Base-by-base conservation (phyloP, 2,888 invertebrate species). In the Gymnocheta viridis region DNA sequence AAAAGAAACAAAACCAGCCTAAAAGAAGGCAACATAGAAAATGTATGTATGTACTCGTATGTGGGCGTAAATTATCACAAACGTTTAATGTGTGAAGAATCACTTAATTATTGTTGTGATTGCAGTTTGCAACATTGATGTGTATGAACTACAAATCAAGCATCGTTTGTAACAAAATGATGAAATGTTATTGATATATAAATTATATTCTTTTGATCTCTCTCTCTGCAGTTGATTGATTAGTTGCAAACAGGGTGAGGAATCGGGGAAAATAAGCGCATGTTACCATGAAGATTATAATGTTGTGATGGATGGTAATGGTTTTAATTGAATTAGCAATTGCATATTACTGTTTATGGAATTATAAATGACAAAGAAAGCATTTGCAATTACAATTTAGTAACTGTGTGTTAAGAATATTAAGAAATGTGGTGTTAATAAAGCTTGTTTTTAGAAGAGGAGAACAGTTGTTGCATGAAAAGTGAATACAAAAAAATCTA, bases 201-300 rank as follows among this genome's bases (percentile, higher is more conserved):
- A 81, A 69, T 62, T 78, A 56, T 66, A 77, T 56, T 62, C 80
- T 49, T 73, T 84, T 84, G 81, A 84, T 56, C 80, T 78, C 41
- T n/a, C n/a, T n/a, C n/a, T n/a, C n/a, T n/a, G n/a, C 47, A n/a
- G 29, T 56, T 84, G 84, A 84, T 84, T 81, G 84, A 84, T 84
- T 84, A 49, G 73, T 78, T 81, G 32, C 12, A 38, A 44, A 62
- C 24, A 27, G 51, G 38, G 54, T 47, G 35, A 56, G 72, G n/a
- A 44, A 19, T 51, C 17, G n/a, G 51, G 24, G 58, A 29, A 32
- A n/a, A 29, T 38, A 67, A 66, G 22, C 12, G 60, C 44, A 29
- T 44, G 76, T 76, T 66, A 64, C 58, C 19, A 77, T 69, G 56
- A 22, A 83, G 80, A 73, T 81, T 84, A 81, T 67, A 22, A 38